A percentile compares a stretch with the other conserved stretches of the same genome.
Conservation (phyloP, 2,113 vertebrate species). For the Lathamus discolor region DNA sequence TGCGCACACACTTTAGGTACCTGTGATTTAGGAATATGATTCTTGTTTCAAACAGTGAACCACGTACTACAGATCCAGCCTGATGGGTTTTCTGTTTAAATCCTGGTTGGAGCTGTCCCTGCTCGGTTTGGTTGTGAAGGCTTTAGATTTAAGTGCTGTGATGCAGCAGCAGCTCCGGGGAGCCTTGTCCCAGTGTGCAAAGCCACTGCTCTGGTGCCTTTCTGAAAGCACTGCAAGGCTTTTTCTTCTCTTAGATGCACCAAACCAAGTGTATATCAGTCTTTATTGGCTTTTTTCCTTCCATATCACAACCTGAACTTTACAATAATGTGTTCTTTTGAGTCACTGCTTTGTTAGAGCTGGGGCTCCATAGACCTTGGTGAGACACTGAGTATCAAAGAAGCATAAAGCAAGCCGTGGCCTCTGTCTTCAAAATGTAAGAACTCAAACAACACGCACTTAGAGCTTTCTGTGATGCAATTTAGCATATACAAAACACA, state of each 20-base stretch:
- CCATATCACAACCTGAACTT: background rate
- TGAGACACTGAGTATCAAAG: background rate
- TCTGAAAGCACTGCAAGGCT: background rate
- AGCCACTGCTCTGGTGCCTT: background rate
- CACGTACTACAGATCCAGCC: background rate
- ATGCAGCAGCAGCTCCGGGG: background rate
- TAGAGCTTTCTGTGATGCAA: accelerated
- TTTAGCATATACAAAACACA: background rate
- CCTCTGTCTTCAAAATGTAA: background rate
- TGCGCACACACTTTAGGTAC: background rate
- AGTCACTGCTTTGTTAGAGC: background rate
- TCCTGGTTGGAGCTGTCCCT: background rate
- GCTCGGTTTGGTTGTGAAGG: background rate
- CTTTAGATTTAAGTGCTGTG: background rate
- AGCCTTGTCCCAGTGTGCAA: accelerated
- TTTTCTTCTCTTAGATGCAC: background rate
- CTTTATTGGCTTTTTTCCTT: background rate
- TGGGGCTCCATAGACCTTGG: background rate
- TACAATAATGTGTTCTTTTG: background rate
- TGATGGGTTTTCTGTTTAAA: background rate
- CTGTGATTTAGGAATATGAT: background rate
- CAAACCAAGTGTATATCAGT: background rate
- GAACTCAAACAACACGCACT: accelerated
- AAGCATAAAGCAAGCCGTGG: accelerated
- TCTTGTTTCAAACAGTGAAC: background rate